These are phyloP conservation scores for Neopelma chrysocephalum DNA, from an alignment of 2,797 vertebrate species.

Conservation along the genomic window DNA sequence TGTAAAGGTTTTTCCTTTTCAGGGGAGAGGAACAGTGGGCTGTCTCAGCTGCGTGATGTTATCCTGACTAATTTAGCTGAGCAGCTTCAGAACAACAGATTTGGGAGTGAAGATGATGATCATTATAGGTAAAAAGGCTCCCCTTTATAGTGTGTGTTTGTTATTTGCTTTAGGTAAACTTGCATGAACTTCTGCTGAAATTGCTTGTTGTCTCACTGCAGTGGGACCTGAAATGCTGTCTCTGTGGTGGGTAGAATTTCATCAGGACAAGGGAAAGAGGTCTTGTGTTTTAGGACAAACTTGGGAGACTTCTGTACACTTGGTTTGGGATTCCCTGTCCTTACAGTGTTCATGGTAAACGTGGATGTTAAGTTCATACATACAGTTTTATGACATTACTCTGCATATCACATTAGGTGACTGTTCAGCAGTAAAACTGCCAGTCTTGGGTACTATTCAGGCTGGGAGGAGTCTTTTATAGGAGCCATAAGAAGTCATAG, in stretches of 20 bases:
- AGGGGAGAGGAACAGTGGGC: slow-evolving; percentile 93
- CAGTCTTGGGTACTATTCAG: not conserved
- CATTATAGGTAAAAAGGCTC: slow-evolving; percentile 86
- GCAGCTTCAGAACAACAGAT: slow-evolving; percentile 96
- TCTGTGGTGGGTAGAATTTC: not conserved
- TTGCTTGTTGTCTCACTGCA: not conserved
- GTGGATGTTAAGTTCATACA: not conserved
- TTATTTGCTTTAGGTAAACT: not conserved
- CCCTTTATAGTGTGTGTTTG: not conserved
- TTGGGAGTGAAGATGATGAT: slow-evolving; percentile 97
- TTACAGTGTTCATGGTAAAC: fast-evolving
- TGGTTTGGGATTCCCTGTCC: not conserved
- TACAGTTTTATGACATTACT: fast-evolving
- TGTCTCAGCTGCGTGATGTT: slow-evolving; percentile 93
- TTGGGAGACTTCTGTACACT: not conserved
- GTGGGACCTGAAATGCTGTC: not conserved
- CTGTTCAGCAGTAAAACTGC: not conserved
- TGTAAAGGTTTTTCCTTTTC: not conserved
- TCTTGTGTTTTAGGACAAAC: not conserved
- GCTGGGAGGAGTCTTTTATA: not conserved
- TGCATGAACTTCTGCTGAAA: not conserved
- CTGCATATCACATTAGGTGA: not conserved
- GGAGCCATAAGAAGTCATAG: not conserved
- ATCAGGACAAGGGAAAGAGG: no score
- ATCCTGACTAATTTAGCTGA: slow-evolving; percentile 93